phyloP scores from a whole-genome alignment of 2,113 vertebrate species.

The Cettia cetti region DNA sequence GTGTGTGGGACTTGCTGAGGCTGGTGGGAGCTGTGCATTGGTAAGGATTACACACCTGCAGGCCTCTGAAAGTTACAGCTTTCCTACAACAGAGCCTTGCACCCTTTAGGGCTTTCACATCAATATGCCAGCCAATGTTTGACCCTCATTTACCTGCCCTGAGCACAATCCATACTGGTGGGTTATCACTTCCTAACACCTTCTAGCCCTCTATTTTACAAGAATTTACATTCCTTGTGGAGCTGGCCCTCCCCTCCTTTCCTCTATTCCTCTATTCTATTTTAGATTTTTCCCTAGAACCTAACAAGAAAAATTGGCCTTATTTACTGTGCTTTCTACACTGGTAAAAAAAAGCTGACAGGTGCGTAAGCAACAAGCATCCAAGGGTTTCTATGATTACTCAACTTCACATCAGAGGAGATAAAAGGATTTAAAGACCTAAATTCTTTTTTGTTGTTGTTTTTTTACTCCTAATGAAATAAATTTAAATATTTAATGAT shows the following conservation, averaged over 20 bases:
- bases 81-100: neutral
- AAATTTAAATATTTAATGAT: conserved; percentile 69
- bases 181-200: neutral
- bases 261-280: neutral
- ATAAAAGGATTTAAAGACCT: conserved; percentile 56
- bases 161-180: neutral
- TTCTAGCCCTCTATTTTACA: neutral
- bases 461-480: neutral
- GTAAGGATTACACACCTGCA: neutral
- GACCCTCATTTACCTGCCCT: neutral
- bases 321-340: conserved; percentile 7
- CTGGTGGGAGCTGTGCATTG: neutral
- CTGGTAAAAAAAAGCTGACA: neutral
- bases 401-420: conserved; percentile 8
- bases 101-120: neutral
- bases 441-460: conserved; percentile 21
- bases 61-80: neutral
- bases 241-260: neutral
- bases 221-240: neutral
- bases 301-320: conserved; percentile 34
- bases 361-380: conserved; percentile 37
- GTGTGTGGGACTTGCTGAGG: neutral
- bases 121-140: neutral
- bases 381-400: conserved; percentile 37
- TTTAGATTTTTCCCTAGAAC: neutral